These are phyloP conservation scores for Lycocorax pyrrhopterus DNA, from an alignment of 2,113 vertebrate species.

Conservation along the genomic window DNA sequence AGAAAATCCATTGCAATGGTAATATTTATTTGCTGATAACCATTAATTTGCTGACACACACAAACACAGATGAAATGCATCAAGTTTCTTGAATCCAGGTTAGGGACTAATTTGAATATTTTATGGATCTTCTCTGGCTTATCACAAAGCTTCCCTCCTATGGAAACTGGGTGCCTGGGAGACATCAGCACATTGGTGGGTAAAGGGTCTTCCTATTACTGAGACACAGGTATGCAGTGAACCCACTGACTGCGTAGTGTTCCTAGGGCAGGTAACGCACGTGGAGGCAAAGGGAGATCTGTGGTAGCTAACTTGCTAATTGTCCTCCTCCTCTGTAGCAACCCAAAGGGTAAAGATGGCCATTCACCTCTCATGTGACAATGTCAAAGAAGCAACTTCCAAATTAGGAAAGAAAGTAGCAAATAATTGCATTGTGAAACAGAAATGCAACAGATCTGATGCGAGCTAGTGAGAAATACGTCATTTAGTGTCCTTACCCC, in stretches of 20 bases:
- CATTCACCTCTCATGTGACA: accelerated
- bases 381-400: neutral
- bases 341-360: neutral
- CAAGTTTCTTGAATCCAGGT: neutral
- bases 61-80: neutral
- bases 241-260: too few species aligned
- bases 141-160: neutral
- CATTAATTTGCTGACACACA: neutral
- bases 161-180: neutral
- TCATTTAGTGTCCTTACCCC: neutral
- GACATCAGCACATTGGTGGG: neutral
- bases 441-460: neutral
- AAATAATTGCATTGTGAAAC: neutral
- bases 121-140: neutral
- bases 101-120: neutral
- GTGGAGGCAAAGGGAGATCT: neutral
- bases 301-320: neutral
- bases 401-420: neutral
- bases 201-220: neutral
- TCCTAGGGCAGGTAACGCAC: neutral
- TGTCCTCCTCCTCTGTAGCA: neutral
- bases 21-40: neutral
- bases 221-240: neutral
- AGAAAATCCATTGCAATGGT: neutral
- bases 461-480: neutral